Evolutionary conservation across 2,113 vertebrate genomes (phyloP).

Genomic region (Nicator chloris): DNA sequence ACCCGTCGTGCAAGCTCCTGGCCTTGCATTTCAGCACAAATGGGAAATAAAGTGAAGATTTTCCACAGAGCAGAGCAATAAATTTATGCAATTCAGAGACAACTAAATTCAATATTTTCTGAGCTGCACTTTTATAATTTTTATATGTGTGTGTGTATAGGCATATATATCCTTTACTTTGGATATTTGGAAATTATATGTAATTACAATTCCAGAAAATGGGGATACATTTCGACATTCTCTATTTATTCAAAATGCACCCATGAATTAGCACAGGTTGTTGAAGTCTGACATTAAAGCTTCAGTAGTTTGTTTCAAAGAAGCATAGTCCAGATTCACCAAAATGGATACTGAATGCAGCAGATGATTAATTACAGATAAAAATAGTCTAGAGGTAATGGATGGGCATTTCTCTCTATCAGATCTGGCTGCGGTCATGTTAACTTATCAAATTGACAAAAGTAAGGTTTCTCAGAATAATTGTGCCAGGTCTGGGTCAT

Average conservation of each 20-base stretch:
- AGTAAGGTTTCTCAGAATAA: background rate
- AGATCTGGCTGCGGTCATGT: background rate
- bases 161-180: background rate
- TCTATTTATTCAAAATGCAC: background rate
- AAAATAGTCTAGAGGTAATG: background rate
- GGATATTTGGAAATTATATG: background rate
- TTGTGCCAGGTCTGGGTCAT: background rate
- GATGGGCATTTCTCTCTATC: background rate
- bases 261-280: background rate
- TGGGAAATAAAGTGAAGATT: background rate
- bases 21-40: background rate
- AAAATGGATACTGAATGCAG: background rate
- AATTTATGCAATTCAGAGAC: background rate
- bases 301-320: background rate
- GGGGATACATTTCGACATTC: background rate
- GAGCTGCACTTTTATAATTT: background rate
- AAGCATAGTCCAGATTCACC: background rate
- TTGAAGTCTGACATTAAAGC: background rate
- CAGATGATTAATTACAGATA: slow-evolving; percentile 13
- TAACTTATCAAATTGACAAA: background rate
- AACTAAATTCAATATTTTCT: background rate
- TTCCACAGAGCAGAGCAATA: background rate
- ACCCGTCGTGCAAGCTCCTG: background rate
- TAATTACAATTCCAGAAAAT: background rate
- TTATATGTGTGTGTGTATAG: background rate